Evolutionary conservation across 2,797 vertebrate species (phyloP).

Genomic region (Intellagama lesueurii): DNA sequence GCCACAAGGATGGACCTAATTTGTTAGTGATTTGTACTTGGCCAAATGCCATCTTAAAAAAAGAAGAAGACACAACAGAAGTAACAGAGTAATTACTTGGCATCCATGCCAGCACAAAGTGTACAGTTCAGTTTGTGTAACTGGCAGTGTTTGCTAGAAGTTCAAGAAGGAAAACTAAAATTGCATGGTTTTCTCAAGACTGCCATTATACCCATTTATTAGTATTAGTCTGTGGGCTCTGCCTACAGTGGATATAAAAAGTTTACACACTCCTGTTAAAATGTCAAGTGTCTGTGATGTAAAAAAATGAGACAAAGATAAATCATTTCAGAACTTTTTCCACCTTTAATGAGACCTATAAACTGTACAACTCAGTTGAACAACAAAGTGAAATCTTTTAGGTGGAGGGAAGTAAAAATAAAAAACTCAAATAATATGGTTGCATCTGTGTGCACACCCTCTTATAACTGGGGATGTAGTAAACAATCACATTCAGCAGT

Average conservation of each 20-base stretch:
- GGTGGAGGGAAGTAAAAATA: no score
- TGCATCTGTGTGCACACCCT: no score
- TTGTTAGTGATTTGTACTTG: constrained; percentile 56
- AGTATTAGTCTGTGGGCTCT: background rate
- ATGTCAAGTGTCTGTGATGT: no score
- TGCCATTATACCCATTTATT: background rate
- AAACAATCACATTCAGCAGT: no score
- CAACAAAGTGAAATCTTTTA: no score
- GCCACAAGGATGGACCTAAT: constrained; percentile 50
- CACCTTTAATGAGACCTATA: no score
- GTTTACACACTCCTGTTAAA: no score
- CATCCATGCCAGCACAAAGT: constrained; percentile 37
- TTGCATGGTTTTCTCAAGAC: background rate
- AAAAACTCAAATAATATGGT: no score
- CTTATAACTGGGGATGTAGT: no score
- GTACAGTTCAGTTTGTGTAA: constrained; percentile 47
- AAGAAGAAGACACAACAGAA: background rate
- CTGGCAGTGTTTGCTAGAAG: constrained; percentile 13
- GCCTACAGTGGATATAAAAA: background rate
- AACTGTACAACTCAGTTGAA: no score
- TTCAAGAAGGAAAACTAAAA: constrained; percentile 43
- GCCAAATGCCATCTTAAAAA: constrained; percentile 49
- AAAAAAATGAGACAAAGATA: no score
- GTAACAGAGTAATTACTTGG: constrained; percentile 43
- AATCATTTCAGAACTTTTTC: no score